Conservation (phyloP, 2,797 vertebrate genomes). For the Acipenser ruthenus region DNA sequence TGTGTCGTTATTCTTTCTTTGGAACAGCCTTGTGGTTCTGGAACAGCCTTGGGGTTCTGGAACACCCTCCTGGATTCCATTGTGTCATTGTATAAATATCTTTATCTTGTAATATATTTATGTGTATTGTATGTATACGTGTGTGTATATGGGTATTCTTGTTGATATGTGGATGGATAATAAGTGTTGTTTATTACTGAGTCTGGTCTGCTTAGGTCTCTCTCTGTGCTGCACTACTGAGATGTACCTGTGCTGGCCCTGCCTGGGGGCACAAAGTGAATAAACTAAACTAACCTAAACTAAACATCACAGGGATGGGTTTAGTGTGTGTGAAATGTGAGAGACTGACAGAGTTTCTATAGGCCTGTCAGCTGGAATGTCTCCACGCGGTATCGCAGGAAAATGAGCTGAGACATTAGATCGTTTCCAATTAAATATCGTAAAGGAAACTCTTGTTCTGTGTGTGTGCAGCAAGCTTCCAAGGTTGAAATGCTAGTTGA, state of each 20-base stretch:
- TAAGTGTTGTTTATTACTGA: no score
- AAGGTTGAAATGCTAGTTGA: conserved; percentile 22
- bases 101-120: no score
- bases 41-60: no score
- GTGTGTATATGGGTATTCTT: no score
- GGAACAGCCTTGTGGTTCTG: no score
- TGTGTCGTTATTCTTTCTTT: no score
- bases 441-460: conserved; percentile 6
- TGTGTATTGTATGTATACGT: no score
- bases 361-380: background rate
- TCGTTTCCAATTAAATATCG: conserved; percentile 28
- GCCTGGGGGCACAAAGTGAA: conserved; percentile 12
- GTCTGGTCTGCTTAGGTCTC: no score
- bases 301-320: background rate
- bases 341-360: background rate
- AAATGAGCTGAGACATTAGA: conserved; percentile 15
- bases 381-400: conserved; percentile 6
- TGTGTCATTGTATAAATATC: no score
- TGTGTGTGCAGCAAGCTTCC: conserved; percentile 6
- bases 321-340: no score
- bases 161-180: no score
- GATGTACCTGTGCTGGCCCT: background rate
- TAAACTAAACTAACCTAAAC: conserved; percentile 10
- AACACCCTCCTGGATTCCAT: no score
- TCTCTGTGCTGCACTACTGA: background rate